Conservation (phyloP, 2,113 vertebrate species). For the Ranitomeya imitator region DNA sequence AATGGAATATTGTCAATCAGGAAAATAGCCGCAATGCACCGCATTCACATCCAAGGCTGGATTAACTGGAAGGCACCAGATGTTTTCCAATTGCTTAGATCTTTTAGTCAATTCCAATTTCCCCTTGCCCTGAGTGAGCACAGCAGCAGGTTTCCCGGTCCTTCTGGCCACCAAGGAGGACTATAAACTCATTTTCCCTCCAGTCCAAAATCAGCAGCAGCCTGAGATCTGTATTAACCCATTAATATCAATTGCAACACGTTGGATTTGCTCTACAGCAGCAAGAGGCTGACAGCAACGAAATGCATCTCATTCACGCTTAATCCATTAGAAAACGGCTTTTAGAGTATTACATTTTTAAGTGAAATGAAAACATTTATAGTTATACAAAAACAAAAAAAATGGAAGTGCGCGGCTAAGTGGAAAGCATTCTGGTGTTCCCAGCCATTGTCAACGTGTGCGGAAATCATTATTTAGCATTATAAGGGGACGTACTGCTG, state of each 20-base stretch:
- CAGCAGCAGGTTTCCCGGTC: slow-evolving; percentile 31
- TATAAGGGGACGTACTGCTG: slow-evolving; percentile 34
- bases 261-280: slow-evolving; percentile 27
- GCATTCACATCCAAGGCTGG: slow-evolving; percentile 11
- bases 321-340: slow-evolving; percentile 54
- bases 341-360: slow-evolving; percentile 54
- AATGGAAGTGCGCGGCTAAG: slow-evolving; percentile 45
- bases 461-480: slow-evolving; percentile 50
- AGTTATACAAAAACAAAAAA: slow-evolving; percentile 29
- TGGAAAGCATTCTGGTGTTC: slow-evolving; percentile 44
- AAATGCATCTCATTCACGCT: slow-evolving; percentile 46
- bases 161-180: slow-evolving; percentile 29
- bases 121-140: slow-evolving; percentile 13
- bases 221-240: slow-evolving; percentile 34
- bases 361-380: slow-evolving; percentile 55
- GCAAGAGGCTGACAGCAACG: neutral
- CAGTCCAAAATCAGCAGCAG: neutral
- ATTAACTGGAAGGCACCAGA: slow-evolving; percentile 26
- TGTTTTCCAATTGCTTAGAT: slow-evolving; percentile 42
- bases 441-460: slow-evolving; percentile 45
- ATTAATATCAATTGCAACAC: slow-evolving; percentile 14
- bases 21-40: neutral
- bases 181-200: slow-evolving; percentile 24
- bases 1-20: neutral
- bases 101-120: slow-evolving; percentile 48